Evolutionary conservation across 2,888 invertebrate species (phyloP).

Genomic region (Neria commutata): DNA sequence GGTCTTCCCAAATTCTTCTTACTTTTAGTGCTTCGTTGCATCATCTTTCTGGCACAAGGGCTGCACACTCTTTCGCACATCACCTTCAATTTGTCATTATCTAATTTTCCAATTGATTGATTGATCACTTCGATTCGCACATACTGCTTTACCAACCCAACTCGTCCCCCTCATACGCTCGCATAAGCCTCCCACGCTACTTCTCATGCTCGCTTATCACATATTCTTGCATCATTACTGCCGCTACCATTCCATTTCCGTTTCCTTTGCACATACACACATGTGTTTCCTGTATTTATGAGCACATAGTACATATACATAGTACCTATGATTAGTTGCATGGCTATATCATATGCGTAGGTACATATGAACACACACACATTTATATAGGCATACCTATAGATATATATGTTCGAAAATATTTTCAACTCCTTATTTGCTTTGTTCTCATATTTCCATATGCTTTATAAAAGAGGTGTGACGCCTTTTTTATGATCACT

Average conservation of each 20-base stretch:
- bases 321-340: no score
- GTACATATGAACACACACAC: no score
- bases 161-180: no score
- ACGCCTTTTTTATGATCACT: no score
- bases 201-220: constrained; percentile 37
- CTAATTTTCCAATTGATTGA: constrained; percentile 49
- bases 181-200: background rate
- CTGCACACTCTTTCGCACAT: background rate
- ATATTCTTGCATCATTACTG: constrained; percentile 45
- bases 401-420: no score
- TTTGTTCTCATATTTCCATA: no score
- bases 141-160: constrained; percentile 30
- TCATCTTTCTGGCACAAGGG: background rate
- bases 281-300: no score
- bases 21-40: background rate
- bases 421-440: no score
- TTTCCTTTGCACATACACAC: constrained; percentile 22
- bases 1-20: background rate
- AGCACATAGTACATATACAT: no score
- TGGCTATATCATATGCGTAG: no score
- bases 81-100: constrained; percentile 39
- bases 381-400: no score
- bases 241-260: constrained; percentile 25
- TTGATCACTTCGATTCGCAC: constrained; percentile 45
- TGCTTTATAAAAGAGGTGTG: no score